Base-by-base conservation (phyloP, 2,888 invertebrate species). In the Drosophila cognata region DNA sequence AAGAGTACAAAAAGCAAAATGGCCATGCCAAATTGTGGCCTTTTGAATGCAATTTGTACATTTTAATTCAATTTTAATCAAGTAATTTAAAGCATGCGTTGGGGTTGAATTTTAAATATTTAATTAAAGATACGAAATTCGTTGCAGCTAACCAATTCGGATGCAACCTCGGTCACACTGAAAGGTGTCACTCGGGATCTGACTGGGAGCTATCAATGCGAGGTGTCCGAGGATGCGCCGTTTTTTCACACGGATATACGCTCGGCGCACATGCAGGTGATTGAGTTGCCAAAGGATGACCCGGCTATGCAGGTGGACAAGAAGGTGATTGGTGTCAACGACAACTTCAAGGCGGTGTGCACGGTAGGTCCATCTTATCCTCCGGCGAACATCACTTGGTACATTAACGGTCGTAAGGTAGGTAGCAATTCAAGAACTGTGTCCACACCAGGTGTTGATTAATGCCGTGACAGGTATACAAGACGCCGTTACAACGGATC, bases 211-310 rank as follows among this genome's bases (percentile, higher is more conserved):
- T 94, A 94, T 90, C 94, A 94, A 88, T 94, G 94, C 79, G 94
- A 94, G 91, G 94, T 94, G 48, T 94, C 94, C n/a, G 94, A 94
- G 72, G 94, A 94, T 91, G 94, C 94, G 41, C 94, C 94, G 10
- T 93, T 94, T 56, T 94, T 94, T 80, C 94, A 94, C 82, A 94
- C 94, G 21, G 94, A 94, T 72, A 94, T 94, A 74, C 93, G 94
- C 46, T 92, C 94, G 13, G 94, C 94, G 41, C 92, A 94, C 81
- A 93, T 94, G 93, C 94, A 94, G 86, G 94, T 94, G 75, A 94
- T 94, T 88, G 94, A 94, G 88, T 90, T 94, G 77, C 94, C 94
- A 36, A 94, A 94, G 65, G 94, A 94, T 70, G 94, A 94, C 55
- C 94, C 94, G 25, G 93, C 94, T 28, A 92, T 94, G 90, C 93